Evolutionary conservation across 2,888 invertebrate genomes (phyloP).

Genomic region (Agrypnus murinus): DNA sequence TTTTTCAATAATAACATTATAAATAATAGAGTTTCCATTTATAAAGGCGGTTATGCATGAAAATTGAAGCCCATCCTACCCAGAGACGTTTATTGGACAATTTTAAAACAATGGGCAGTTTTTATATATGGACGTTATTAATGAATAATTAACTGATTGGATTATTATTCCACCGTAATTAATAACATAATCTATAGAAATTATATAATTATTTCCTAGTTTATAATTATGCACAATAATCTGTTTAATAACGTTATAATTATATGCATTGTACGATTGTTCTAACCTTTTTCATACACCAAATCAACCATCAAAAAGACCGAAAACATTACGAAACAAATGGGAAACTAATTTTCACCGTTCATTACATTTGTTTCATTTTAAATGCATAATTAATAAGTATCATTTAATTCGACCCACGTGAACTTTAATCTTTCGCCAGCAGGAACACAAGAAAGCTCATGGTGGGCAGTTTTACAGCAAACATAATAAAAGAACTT

Average conservation of each 20-base stretch:
- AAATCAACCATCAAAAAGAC: no score
- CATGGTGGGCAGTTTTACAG: neutral
- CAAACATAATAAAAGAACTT: constrained; percentile 4
- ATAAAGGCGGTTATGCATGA: no score
- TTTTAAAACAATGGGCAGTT: constrained; percentile 4
- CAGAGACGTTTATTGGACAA: neutral
- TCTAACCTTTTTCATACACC: neutral
- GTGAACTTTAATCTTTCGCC: no score
- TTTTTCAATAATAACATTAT: no score
- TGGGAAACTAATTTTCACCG: no score
- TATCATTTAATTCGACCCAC: neutral
- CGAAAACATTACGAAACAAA: no score
- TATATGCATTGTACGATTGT: neutral
- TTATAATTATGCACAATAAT: neutral
- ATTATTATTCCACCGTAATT: constrained; percentile 7
- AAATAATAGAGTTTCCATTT: no score
- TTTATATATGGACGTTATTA: neutral
- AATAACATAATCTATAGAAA: constrained; percentile 9
- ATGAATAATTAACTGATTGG: constrained; percentile 2
- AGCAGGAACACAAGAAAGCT: no score
- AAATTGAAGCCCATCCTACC: neutral
- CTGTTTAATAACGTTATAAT: neutral
- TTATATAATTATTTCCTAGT: constrained; percentile 5
- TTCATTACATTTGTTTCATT: neutral
- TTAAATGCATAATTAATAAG: constrained; percentile 2